phyloP scores from a whole-genome alignment of 1,140 invertebrate genomes.

The Bombus superbus region DNA sequence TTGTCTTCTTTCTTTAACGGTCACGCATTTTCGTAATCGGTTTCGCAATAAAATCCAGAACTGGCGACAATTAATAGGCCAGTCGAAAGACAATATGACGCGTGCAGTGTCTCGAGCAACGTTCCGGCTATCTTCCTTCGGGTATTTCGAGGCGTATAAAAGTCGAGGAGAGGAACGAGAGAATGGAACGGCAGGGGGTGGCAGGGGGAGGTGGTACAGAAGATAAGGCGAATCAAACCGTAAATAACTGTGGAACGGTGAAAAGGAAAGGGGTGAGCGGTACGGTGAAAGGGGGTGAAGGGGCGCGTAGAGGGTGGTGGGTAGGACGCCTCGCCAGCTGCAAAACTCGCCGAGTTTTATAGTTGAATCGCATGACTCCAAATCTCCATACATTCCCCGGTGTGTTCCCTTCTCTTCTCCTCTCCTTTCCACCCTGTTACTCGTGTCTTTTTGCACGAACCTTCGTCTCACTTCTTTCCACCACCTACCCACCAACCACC shows the following conservation, averaged over 20 bases:
- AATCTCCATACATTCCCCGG: conserved; percentile 80
- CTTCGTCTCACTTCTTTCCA: conserved; percentile 59
- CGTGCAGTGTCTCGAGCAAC: conserved; percentile 16
- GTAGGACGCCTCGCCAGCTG: conserved; percentile 78
- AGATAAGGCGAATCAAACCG: conserved; percentile 83
- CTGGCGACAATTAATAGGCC: too few species aligned
- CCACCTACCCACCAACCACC: conserved; percentile 36
- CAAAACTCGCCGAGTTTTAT: conserved; percentile 83
- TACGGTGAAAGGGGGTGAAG: conserved; percentile 20
- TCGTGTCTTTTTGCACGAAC: conserved; percentile 54
- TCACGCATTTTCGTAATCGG: too few species aligned
- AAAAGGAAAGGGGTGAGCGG: conserved; percentile 69
- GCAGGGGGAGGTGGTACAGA: conserved; percentile 65
- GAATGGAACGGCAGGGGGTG: conserved; percentile 57
- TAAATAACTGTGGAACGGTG: conserved; percentile 82
- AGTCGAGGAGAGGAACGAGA: conserved; percentile 68
- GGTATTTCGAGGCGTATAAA: conserved; percentile 55
- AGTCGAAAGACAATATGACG: too few species aligned
- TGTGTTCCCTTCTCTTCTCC: conserved; percentile 46
- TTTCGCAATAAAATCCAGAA: too few species aligned
- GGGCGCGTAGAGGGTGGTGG: conserved; percentile 59
- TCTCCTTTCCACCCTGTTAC: conserved; percentile 40
- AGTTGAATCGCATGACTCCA: conserved; percentile 83
- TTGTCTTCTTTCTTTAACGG: too few species aligned
- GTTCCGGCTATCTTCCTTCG: conserved; percentile 51